These are phyloP conservation scores for Drosophila sproati DNA, from an alignment of 1,140 invertebrate species.

Conservation along the genomic window DNA sequence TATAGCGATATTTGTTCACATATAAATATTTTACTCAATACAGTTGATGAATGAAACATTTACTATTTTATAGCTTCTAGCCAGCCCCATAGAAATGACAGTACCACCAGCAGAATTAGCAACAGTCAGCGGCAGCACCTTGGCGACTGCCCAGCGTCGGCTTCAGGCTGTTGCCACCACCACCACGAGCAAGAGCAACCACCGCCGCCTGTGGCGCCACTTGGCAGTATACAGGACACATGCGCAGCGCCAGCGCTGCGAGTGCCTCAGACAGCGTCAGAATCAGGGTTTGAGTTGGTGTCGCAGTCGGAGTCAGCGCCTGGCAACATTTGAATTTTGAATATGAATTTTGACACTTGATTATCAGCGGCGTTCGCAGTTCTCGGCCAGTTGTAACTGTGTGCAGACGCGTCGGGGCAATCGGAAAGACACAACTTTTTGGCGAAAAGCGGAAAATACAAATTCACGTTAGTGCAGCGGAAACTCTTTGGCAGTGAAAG, in stretches of 20 bases:
- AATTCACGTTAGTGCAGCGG: slow-evolving; percentile 55
- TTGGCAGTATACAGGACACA: slow-evolving; percentile 68
- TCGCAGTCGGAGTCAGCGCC: slow-evolving; percentile 21
- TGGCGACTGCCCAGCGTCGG: slow-evolving; percentile 50
- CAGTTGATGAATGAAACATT: slow-evolving; percentile 80
- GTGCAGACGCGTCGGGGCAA: slow-evolving; percentile 62
- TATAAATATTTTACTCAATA: slow-evolving; percentile 61
- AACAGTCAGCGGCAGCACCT: slow-evolving; percentile 46
- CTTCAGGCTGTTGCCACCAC: slow-evolving; percentile 5
- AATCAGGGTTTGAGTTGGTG: slow-evolving; percentile 6
- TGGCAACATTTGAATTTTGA: slow-evolving; percentile 79
- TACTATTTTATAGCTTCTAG: slow-evolving; percentile 56
- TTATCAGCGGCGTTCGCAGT: slow-evolving; percentile 75
- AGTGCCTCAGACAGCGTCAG: slow-evolving; percentile 5
- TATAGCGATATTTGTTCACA: slow-evolving; percentile 24
- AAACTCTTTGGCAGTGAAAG: slow-evolving; percentile 72
- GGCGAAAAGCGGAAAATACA: slow-evolving; percentile 46
- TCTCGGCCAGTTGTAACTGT: slow-evolving; percentile 69
- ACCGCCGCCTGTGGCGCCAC: slow-evolving; percentile 20
- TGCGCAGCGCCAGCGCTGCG: slow-evolving; percentile 59
- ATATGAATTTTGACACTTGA: slow-evolving; percentile 83
- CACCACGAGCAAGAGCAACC: background rate
- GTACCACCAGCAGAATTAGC: background rate
- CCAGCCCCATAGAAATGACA: slow-evolving; percentile 10
- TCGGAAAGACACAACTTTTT: slow-evolving; percentile 27